Conservation (phyloP, 1,140 invertebrate genomes). For the silkworm (Bombyx mori) region ASM3026992v2 NC_085119.1:5053501-5054000, state of each 20-base stretch:
- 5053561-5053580: constrained; percentile 21
- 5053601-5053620: constrained; percentile 14
- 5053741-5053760: background rate
- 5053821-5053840: too few relatives aligned
- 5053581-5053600: constrained; percentile 12
- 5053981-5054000: background rate
- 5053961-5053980: background rate
- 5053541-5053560: constrained; percentile 29
- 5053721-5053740: constrained; percentile 7
- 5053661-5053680: constrained; percentile 21
- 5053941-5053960: too few relatives aligned
- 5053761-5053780: too few relatives aligned
- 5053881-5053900: background rate
- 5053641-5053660: constrained; percentile 18
- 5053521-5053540: constrained; percentile 23
- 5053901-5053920: background rate
- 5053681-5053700: constrained; percentile 19
- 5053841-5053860: background rate
- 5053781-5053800: too few relatives aligned
- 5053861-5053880: background rate
- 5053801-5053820: too few relatives aligned
- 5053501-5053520: constrained; percentile 17
- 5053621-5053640: constrained; percentile 4
- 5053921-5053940: background rate
- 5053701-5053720: constrained; percentile 33